Evolutionary conservation across 2,797 vertebrate species (phyloP), one percentile per base, ranked within the genome.

Genomic region (Microctenopoma lineatum): DNA sequence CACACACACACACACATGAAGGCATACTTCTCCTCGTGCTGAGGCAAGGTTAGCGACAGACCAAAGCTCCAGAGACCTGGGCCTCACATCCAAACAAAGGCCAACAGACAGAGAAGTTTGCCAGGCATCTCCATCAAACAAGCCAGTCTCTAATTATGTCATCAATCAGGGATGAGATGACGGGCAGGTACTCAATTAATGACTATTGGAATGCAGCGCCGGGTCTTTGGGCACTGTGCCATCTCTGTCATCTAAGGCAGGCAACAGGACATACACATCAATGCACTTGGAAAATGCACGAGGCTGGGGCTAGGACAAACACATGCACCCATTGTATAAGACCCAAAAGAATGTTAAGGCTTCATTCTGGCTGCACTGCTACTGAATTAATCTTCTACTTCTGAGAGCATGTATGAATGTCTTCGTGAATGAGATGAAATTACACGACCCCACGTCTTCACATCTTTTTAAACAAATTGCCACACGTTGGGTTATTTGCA

Each of bases 131-230:
- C 89, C 89, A 90, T 93, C 88, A 90, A 84, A 87, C 84, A 56
- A 69, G 65, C 66, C 62, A 65, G 53, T 87, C 81, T 88, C 79
- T 93, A 92, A 94, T 92, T 88, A 92, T 90, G 84, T 84, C 85
- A 91, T 94, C 93, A 93, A 91, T 94, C 91, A 92, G 80, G 61
- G 68, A 69, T 14, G 12, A 57, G 86, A 82, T 89, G 88, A 91
- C 66, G 84, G 91, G 86, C 83, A 86, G 90, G 84, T 88, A 89
- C 84, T 87, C 89, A 86, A 90, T 93, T 91, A 92, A 89, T 83
- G 82, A 84, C 66, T 76, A 69, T 87, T 81, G 85, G 84, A 90
- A 92, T 85, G 87, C 85, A 55, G 76, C 52, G 56, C 74, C 6
- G 68, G 71, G 77, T 84, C 76, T 77, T 79, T n/a, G 63, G 86